These are phyloP conservation scores for Entomyzon cyanotis DNA, from an alignment of 2,113 vertebrate species.

Conservation along the genomic window DNA sequence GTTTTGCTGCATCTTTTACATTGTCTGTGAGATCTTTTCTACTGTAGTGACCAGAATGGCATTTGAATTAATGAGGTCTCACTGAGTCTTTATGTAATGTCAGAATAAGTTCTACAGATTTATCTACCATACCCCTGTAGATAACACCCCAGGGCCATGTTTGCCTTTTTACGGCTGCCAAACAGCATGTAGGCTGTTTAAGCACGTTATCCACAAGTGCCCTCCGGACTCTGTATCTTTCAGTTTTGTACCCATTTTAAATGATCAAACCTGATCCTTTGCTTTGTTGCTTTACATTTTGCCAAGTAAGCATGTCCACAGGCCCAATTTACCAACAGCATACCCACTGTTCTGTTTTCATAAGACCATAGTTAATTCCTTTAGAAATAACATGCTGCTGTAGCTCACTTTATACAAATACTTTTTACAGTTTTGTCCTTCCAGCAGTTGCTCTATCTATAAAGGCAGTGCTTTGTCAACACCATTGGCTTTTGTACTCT, in stretches of 20 bases:
- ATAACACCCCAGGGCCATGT: constrained; percentile 63
- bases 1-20: constrained; percentile 42
- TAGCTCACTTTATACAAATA: constrained; percentile 44
- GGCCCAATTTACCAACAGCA: constrained; percentile 18
- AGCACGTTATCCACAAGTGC: constrained; percentile 60
- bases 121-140: constrained; percentile 56
- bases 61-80: constrained; percentile 70
- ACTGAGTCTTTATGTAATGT: constrained; percentile 65
- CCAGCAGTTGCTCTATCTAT: neutral
- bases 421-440: constrained; percentile 29
- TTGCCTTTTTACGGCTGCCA: constrained; percentile 70
- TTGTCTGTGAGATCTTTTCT: constrained; percentile 46
- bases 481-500: neutral
- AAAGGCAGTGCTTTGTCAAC: neutral
- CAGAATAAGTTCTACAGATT: constrained; percentile 66
- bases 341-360: neutral
- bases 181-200: constrained; percentile 57
- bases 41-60: constrained; percentile 57
- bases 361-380: constrained; percentile 26
- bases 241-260: constrained; percentile 64
- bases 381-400: constrained; percentile 57
- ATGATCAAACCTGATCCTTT: constrained; percentile 69
- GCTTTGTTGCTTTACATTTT: constrained; percentile 51
- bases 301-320: constrained; percentile 55
- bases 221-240: constrained; percentile 65